Percentiles rank a stretch among this genome's conserved stretches.
phyloP scores from a whole-genome alignment of 2,113 vertebrate species.

The Antidorcas marsupialis region DNA sequence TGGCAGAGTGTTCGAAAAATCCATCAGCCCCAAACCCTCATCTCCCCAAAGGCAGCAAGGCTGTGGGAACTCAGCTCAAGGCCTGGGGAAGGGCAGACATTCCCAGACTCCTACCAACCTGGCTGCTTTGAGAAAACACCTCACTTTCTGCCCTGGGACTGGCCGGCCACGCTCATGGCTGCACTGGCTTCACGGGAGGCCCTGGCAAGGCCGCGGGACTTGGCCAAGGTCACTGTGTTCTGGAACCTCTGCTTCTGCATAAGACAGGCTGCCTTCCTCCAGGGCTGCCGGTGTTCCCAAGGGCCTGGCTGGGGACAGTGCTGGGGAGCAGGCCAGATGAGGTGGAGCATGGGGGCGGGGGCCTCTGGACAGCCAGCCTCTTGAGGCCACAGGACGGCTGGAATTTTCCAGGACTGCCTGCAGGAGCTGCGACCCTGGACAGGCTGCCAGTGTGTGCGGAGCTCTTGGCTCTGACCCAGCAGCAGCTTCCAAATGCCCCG shows the following conservation, averaged over 20 bases:
- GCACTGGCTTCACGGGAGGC: background rate
- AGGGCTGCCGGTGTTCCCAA: accelerated
- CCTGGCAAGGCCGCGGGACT: accelerated
- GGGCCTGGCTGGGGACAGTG: background rate
- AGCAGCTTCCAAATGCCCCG: background rate
- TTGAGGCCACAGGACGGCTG: background rate
- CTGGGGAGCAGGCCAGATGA: background rate
- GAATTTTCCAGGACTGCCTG: conserved; percentile 28
- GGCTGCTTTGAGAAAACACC: background rate
- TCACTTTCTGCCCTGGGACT: background rate
- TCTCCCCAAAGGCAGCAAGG: background rate
- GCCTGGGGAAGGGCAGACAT: background rate
- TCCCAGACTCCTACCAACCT: background rate
- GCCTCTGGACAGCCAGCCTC: background rate
- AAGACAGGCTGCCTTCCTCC: background rate
- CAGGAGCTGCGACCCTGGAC: background rate
- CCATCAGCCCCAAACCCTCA: background rate
- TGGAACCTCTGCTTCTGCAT: background rate
- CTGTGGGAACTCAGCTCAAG: background rate
- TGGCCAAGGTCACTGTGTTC: background rate
- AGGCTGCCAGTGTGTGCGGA: accelerated
- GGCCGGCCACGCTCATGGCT: background rate
- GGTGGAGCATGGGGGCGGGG: background rate
- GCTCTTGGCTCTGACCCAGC: background rate
- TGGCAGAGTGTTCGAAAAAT: background rate